Percentiles rank a stretch among this genome's conserved stretches.
Evolutionary conservation across 2,888 invertebrate species (phyloP).

Genomic region (Philonicus albiceps): DNA sequence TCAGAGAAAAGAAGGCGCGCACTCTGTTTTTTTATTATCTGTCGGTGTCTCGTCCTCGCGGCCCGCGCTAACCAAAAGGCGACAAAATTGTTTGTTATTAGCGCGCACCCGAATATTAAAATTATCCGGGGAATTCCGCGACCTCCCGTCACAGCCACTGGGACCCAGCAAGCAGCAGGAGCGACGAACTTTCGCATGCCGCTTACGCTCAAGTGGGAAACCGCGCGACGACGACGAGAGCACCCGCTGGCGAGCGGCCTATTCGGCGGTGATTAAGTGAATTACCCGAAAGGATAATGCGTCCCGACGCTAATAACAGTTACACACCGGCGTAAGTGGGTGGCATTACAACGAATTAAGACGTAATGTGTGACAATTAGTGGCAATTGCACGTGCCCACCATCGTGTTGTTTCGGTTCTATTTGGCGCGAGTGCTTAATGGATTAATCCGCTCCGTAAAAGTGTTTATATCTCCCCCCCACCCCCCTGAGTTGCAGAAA

Average conservation of each 20-base stretch:
- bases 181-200: not conserved
- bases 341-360: slow-evolving; percentile 36
- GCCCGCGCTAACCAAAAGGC: not conserved
- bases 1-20: not conserved
- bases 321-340: slow-evolving; percentile 32
- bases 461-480: not conserved
- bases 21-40: not conserved
- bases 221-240: not conserved
- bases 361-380: slow-evolving; percentile 41
- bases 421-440: slow-evolving; percentile 9
- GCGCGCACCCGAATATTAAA: slow-evolving; percentile 5
- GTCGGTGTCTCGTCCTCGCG: not conserved
- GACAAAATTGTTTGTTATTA: slow-evolving; percentile 24
- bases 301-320: slow-evolving; percentile 37
- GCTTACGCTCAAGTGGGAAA: not conserved
- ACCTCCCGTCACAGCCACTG: not conserved
- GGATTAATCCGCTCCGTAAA: not conserved
- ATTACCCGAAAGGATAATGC: slow-evolving; percentile 28
- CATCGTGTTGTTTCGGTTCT: not conserved
- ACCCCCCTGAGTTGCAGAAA: no score
- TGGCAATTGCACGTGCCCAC: not conserved
- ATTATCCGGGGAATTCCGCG: not conserved
- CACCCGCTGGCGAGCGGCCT: not conserved
- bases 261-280: slow-evolving; percentile 32
- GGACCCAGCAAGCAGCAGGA: not conserved